Evolutionary conservation across 2,113 vertebrate species (phyloP).

Genomic region (Ovis aries): DNA sequence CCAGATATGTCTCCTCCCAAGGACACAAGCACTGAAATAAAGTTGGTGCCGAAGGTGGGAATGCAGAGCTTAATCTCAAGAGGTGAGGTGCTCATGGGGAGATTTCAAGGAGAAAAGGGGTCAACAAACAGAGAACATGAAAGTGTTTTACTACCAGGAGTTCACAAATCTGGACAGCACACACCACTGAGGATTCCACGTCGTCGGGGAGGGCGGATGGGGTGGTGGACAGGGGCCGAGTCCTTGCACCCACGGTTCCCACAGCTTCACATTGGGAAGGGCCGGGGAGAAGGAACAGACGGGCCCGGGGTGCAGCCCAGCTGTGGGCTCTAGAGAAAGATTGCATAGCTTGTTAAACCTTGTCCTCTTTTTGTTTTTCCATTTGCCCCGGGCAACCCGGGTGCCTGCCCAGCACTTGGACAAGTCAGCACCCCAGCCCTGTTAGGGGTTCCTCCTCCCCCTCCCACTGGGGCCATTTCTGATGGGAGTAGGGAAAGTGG

Average conservation of each 20-base stretch:
- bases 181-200: neutral
- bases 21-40: neutral
- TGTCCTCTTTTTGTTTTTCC: constrained; percentile 60
- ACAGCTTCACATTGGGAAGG: neutral
- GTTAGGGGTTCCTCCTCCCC: neutral
- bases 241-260: constrained; percentile 81
- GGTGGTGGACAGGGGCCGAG: constrained; percentile 70
- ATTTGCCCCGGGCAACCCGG: constrained; percentile 73
- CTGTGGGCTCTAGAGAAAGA: constrained; percentile 82
- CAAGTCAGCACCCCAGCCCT: neutral
- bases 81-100: rapidly evolving
- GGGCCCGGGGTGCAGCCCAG: constrained; percentile 45
- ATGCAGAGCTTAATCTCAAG: rapidly evolving
- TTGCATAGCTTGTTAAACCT: constrained; percentile 85
- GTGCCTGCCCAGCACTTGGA: neutral
- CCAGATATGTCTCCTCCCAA: neutral
- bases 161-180: neutral
- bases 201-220: neutral
- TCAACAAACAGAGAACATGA: rapidly evolving
- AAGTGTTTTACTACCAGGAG: constrained; percentile 17
- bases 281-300: rapidly evolving
- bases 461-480: neutral
- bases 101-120: neutral
- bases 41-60: rapidly evolving
- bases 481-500: neutral